Conservation (phyloP, 2,888 invertebrate species). For the Yponomeuta malinellus region DNA sequence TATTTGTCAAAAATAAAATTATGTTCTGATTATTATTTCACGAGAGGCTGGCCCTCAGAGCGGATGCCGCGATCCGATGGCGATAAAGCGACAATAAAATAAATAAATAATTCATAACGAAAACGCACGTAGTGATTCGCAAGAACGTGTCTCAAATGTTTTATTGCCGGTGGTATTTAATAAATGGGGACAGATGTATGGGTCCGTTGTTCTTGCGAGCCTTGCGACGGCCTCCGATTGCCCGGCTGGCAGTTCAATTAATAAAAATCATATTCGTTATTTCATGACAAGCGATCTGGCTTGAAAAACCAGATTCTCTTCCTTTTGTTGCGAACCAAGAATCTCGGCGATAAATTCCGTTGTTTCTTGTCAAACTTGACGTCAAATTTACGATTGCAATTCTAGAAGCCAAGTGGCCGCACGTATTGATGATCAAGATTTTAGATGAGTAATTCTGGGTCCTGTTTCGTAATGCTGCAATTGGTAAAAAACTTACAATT, state of each 20-base stretch:
- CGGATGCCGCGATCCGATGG: conserved; percentile 44
- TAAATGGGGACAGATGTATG: conserved; percentile 68
- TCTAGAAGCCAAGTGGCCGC: background rate
- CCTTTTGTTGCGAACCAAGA: background rate
- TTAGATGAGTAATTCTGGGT: background rate
- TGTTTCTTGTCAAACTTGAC: background rate
- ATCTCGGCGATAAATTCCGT: background rate
- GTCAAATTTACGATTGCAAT: background rate
- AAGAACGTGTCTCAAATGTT: conserved; percentile 74
- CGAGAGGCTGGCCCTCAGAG: conserved; percentile 34
- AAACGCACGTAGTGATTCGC: conserved; percentile 65
- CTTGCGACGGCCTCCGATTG: conserved; percentile 42
- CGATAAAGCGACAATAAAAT: conserved; percentile 73
- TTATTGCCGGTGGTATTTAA: conserved; percentile 62
- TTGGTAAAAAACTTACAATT: no score
- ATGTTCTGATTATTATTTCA: conserved; percentile 70
- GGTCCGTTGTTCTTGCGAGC: conserved; percentile 34
- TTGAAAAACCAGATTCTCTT: conserved; percentile 3
- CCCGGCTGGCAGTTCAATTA: conserved; percentile 56
- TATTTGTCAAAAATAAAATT: conserved; percentile 74
- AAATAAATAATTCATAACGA: conserved; percentile 70
- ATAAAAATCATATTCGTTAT: conserved; percentile 58
- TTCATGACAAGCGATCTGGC: conserved; percentile 23
- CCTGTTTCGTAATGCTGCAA: no score
- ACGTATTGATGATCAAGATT: background rate